Percentiles rank a stretch among this genome's conserved stretches.
phyloP scores from a whole-genome alignment of 2,888 invertebrate genomes.

The Drosophila helvetica region DNA sequence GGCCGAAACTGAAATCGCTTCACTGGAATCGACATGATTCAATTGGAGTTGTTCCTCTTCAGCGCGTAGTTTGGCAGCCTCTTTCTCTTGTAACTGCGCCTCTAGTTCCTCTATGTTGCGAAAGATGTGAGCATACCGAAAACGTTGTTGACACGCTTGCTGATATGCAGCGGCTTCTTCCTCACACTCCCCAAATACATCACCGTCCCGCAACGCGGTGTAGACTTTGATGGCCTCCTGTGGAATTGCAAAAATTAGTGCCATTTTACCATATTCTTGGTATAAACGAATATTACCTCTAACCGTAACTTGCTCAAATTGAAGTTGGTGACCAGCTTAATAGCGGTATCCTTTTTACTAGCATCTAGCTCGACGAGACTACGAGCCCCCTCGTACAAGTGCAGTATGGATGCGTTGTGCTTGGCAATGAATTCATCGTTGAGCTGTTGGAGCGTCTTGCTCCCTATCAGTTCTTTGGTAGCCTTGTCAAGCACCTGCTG shows the following conservation, averaged over 20 bases:
- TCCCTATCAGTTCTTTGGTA: constrained; percentile 84
- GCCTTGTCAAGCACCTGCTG: constrained; percentile 82
- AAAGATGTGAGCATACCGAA: constrained; percentile 92
- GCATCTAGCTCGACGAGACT: constrained; percentile 91
- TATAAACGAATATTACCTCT: constrained; percentile 72
- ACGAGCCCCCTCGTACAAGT: constrained; percentile 92
- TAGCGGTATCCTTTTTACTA: constrained; percentile 87
- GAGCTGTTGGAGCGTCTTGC: constrained; percentile 86
- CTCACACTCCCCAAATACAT: constrained; percentile 91
- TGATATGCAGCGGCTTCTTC: constrained; percentile 88
- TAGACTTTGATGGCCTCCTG: constrained; percentile 93
- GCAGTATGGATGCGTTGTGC: constrained; percentile 88
- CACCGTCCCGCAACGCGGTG: constrained; percentile 89
- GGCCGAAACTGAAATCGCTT: constrained; percentile 45
- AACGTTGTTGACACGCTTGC: constrained; percentile 89
- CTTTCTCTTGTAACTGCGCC: constrained; percentile 72
- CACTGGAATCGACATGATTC: constrained; percentile 66
- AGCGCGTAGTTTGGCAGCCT: constrained; percentile 71
- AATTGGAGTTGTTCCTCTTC: constrained; percentile 68
- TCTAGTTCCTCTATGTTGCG: constrained; percentile 81
- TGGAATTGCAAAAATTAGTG: background rate
- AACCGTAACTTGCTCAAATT: constrained; percentile 83
- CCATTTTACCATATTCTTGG: background rate
- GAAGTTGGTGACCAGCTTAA: constrained; percentile 86
- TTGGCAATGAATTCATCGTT: constrained; percentile 89